These are phyloP conservation scores for Recurvirostra avosetta DNA, from an alignment of 2,113 vertebrate genomes.

Conservation along the genomic window DNA sequence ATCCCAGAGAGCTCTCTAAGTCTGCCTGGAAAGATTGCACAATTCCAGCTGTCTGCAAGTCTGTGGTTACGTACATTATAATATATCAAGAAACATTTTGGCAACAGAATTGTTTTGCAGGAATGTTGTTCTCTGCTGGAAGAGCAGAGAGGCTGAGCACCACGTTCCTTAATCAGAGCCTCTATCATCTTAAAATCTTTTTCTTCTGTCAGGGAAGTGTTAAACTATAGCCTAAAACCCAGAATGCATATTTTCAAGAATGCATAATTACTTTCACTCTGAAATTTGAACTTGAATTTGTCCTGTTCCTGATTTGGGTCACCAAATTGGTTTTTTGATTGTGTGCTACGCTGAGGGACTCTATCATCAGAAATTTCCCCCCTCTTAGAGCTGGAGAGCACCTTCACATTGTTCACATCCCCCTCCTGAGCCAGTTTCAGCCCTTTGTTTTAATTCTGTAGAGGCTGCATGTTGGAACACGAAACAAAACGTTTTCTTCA, in stretches of 20 bases:
- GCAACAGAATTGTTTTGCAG: background rate
- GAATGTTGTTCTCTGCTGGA: background rate
- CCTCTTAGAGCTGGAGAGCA: background rate
- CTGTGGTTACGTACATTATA: background rate
- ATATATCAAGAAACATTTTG: background rate
- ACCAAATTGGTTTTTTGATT: background rate
- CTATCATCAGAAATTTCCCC: background rate
- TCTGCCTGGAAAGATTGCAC: background rate
- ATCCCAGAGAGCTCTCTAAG: background rate
- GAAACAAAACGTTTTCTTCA: background rate
- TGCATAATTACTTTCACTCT: background rate
- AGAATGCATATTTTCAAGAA: background rate
- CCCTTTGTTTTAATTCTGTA: background rate
- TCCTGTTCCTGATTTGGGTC: background rate
- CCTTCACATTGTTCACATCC: background rate
- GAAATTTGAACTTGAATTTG: background rate
- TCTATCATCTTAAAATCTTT: background rate
- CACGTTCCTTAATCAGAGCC: background rate
- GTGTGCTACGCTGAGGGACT: background rate
- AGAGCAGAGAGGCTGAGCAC: background rate
- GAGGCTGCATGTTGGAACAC: background rate
- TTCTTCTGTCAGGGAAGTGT: background rate
- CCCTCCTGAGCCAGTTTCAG: background rate
- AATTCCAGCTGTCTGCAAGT: background rate
- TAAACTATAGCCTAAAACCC: background rate